A percentile compares a stretch with the other conserved stretches of the same genome.
These are phyloP conservation scores for Rhimphoctona megacephalus DNA, from an alignment of 2,888 invertebrate species.

Conservation along the genomic window DNA sequence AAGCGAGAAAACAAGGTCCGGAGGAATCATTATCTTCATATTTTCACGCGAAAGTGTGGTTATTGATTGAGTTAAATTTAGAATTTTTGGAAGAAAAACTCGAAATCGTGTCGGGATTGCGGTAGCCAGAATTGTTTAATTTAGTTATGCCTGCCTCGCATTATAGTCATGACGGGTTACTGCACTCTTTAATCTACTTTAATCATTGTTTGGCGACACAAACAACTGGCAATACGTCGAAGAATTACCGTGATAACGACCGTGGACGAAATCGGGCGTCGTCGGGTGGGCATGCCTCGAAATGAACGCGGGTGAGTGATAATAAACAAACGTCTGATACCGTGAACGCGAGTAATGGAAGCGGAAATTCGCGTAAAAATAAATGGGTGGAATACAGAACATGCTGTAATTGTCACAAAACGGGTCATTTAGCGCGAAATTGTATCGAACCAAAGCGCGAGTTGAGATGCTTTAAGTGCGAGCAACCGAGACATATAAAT, in stretches of 20 bases:
- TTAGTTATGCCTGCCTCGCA: background rate
- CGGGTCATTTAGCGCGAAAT: background rate
- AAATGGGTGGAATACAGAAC: background rate
- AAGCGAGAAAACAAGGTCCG: background rate
- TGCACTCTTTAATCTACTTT: background rate
- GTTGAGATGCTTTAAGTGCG: background rate
- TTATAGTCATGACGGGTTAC: background rate
- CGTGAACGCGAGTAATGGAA: background rate
- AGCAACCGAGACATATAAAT: background rate
- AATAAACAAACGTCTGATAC: too few species aligned
- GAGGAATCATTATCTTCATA: background rate
- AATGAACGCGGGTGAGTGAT: too few species aligned
- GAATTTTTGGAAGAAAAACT: background rate
- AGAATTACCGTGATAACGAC: background rate
- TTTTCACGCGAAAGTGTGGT: slow-evolving; percentile 15
- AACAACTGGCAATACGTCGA: background rate
- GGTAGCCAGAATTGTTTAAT: background rate
- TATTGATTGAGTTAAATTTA: background rate
- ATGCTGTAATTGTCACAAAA: slow-evolving; percentile 32
- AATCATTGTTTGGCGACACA: background rate
- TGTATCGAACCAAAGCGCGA: background rate
- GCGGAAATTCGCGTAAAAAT: background rate
- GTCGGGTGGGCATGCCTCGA: too few species aligned
- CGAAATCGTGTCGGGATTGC: background rate
- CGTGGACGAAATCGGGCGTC: background rate